Base-by-base conservation (phyloP, 2,113 vertebrate genomes). In the Antennarius striatus region DNA sequence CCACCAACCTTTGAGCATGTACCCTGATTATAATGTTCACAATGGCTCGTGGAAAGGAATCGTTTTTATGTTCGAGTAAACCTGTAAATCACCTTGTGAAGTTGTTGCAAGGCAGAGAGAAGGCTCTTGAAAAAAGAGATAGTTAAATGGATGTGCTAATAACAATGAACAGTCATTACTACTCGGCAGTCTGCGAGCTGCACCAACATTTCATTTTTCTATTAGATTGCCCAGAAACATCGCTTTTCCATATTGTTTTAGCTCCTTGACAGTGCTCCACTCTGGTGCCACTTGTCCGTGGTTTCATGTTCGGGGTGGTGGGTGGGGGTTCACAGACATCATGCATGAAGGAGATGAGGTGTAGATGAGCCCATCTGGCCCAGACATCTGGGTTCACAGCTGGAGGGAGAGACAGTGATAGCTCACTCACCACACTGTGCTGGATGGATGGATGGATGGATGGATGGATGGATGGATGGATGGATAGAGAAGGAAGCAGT, bases 371-470 rank as follows among this genome's bases (percentile, higher is more conserved):
- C 88, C 86, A 90, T 91, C 86, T 90, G 90, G 83, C 79, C 2
- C 72, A 71, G 59, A 79, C 88, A 85, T 82, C 86, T 89, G 86
- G 83, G 89, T 82, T 87, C 84, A 81, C 88, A 89, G 89, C 91
- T 90, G 89, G 87, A 85, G 80, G 87, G 83, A 83, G 77, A 81
- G 74, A 77, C 85, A 80, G 81, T 85, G 82, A 88, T 85, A 86
- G 87, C 83, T 80, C 86, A 89, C 83, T 85, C 76, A 75, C 81
- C 68, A 68, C 61, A 53, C 69, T 60, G 64, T 75, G 85, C 89
- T 78, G 74, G 78, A 86, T 80, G 65, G 76, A 82, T 84, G 76
- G 78, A 74, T 83, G 68, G 56, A 72, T 36, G 32, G 32, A 36
- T 36, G 71, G 60, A 66, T 22, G 22, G 22, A 22, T 22, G 76